Evolutionary conservation across 2,797 vertebrate species (phyloP).

Genomic region (Potorous gilbertii): DNA sequence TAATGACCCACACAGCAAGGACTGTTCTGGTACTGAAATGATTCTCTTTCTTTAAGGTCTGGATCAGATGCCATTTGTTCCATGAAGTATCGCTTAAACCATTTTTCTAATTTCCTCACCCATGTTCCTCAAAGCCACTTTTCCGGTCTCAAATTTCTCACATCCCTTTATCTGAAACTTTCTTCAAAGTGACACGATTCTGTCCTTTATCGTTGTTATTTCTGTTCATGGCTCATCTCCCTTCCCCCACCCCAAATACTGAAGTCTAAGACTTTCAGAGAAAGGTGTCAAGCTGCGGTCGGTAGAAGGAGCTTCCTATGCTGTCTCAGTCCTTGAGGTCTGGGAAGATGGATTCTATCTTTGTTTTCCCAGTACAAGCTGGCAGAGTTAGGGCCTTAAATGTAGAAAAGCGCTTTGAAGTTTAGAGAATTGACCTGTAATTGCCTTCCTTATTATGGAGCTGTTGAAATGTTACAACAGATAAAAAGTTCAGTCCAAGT

Average conservation of each 20-base stretch:
- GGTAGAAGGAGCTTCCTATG: neutral
- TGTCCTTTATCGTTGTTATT: neutral
- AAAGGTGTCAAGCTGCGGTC: neutral
- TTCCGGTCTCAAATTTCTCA: neutral
- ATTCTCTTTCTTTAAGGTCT: neutral
- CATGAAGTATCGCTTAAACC: neutral
- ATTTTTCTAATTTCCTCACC: neutral
- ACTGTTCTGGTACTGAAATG: neutral
- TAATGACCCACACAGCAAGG: neutral
- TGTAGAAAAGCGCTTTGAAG: neutral
- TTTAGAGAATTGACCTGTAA: neutral
- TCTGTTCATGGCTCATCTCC: neutral
- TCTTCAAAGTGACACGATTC: neutral
- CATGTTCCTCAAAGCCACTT: neutral
- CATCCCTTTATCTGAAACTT: neutral
- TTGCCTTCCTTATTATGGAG: neutral
- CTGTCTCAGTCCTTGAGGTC: neutral
- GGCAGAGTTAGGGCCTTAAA: neutral
- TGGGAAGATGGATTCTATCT: neutral
- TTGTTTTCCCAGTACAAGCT: neutral
- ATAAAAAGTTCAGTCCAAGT: neutral
- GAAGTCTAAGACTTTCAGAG: neutral
- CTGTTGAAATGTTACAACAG: neutral
- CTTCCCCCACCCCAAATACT: neutral
- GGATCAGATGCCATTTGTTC: neutral